These are phyloP conservation scores for Laticauda laticaudata DNA, from an alignment of 2,113 vertebrate species.

Conservation along the genomic window DNA sequence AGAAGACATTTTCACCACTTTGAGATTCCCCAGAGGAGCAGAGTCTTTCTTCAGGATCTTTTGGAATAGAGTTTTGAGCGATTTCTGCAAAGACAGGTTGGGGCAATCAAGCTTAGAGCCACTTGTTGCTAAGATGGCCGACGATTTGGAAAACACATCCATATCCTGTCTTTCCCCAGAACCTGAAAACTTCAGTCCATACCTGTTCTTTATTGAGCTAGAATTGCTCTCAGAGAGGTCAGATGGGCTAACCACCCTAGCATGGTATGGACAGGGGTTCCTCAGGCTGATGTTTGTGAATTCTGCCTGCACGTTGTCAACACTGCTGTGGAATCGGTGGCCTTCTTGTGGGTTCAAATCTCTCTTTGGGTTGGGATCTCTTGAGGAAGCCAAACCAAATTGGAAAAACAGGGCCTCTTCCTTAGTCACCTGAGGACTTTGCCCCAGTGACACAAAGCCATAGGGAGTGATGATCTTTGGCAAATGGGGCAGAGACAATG, in stretches of 20 bases:
- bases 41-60: slow-evolving; percentile 48
- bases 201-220: neutral
- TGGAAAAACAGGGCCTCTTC: slow-evolving; percentile 76
- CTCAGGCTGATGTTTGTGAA: neutral
- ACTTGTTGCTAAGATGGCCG: neutral
- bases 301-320: rapidly evolving
- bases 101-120: slow-evolving; percentile 2
- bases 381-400: neutral
- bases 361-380: neutral
- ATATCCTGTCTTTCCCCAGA: neutral
- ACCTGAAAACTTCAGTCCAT: rapidly evolving
- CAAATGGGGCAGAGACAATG: slow-evolving; percentile 74
- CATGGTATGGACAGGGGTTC: rapidly evolving
- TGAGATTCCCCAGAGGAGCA: neutral
- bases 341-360: neutral
- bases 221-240: neutral
- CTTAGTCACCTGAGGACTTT: slow-evolving; percentile 73
- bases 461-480: slow-evolving; percentile 70
- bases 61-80: slow-evolving; percentile 31
- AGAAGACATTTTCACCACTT: neutral
- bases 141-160: neutral
- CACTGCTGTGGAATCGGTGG: rapidly evolving
- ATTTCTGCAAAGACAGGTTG: neutral
- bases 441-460: slow-evolving; percentile 71
- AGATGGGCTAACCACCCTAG: rapidly evolving